These are phyloP conservation scores for Platanista minor DNA, from an alignment of 2,113 vertebrate species.

Conservation along the genomic window DNA sequence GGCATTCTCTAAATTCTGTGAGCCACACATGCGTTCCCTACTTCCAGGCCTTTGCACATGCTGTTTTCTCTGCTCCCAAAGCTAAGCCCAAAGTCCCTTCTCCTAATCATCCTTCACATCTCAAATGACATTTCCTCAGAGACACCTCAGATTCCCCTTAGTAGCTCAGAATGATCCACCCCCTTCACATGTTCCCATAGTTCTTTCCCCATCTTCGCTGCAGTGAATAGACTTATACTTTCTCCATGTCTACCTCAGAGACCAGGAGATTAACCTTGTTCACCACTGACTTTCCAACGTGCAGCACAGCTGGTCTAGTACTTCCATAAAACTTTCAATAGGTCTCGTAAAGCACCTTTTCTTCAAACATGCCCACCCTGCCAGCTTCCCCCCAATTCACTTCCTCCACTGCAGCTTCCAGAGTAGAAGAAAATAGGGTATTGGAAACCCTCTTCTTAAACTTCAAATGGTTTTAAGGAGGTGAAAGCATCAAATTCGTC, in stretches of 20 bases:
- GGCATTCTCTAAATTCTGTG: not conserved
- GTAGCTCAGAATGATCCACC: not conserved
- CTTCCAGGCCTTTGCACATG: not conserved
- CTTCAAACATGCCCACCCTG: not conserved
- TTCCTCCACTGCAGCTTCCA: slow-evolving; percentile 1
- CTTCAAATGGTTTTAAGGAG: not conserved
- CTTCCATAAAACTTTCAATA: not conserved
- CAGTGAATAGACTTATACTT: not conserved
- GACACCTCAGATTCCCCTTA: not conserved
- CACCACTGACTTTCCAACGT: not conserved
- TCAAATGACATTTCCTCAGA: not conserved
- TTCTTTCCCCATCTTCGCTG: not conserved
- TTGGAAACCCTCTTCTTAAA: not conserved
- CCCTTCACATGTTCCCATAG: not conserved
- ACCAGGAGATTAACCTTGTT: not conserved
- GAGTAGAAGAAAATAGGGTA: not conserved
- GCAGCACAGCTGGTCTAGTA: not conserved
- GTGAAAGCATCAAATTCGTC: not conserved
- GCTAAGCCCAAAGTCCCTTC: not conserved
- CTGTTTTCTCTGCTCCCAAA: not conserved
- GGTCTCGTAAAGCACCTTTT: not conserved
- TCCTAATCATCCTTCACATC: not conserved
- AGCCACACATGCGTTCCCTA: not conserved
- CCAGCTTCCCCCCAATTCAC: not conserved
- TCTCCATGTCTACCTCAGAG: not conserved